Evolutionary conservation across 1,140 invertebrate genomes (phyloP).

Genomic region (Drosophila kurseongensis): DNA sequence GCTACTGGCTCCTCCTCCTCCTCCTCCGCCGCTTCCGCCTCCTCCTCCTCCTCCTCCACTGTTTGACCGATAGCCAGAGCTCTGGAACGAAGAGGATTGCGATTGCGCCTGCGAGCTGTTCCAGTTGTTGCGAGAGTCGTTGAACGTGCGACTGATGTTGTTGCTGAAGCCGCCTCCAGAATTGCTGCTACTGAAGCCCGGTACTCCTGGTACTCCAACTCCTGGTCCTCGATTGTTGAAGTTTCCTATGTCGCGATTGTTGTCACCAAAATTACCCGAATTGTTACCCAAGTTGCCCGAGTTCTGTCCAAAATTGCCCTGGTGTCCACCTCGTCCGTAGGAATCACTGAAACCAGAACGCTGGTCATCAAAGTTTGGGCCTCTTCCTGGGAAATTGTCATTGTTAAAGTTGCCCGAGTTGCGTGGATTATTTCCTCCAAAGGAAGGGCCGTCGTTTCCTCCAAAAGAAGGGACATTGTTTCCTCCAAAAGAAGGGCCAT

Average conservation of each 20-base stretch:
- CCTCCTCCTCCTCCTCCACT: not conserved
- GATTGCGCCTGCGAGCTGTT: slow-evolving; percentile 13
- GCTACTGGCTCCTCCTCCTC: not conserved
- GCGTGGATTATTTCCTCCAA: slow-evolving; percentile 4
- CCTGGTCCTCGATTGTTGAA: slow-evolving; percentile 7
- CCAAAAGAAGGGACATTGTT: not conserved
- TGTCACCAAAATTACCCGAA: slow-evolving; percentile 6
- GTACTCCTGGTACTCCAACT: slow-evolving; percentile 1
- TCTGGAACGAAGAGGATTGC: slow-evolving; percentile 24
- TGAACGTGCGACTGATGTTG: slow-evolving; percentile 36
- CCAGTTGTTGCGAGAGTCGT: slow-evolving; percentile 30
- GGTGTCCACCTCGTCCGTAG: slow-evolving; percentile 12
- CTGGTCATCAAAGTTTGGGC: slow-evolving; percentile 17
- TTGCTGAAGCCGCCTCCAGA: slow-evolving; percentile 26
- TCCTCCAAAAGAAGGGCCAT: not conserved
- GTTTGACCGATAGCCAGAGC: slow-evolving; percentile 17
- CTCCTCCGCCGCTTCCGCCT: not conserved
- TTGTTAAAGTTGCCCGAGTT: slow-evolving; percentile 20
- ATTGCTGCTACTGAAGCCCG: slow-evolving; percentile 3
- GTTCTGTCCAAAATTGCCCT: slow-evolving; percentile 19
- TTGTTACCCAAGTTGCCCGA: not conserved
- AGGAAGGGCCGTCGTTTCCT: slow-evolving; percentile 1
- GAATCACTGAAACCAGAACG: slow-evolving; percentile 11
- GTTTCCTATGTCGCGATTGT: slow-evolving; percentile 22
- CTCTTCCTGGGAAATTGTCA: slow-evolving; percentile 26